phyloP scores from a whole-genome alignment of 2,888 invertebrate genomes.

The Seladonia tumulorum region DNA sequence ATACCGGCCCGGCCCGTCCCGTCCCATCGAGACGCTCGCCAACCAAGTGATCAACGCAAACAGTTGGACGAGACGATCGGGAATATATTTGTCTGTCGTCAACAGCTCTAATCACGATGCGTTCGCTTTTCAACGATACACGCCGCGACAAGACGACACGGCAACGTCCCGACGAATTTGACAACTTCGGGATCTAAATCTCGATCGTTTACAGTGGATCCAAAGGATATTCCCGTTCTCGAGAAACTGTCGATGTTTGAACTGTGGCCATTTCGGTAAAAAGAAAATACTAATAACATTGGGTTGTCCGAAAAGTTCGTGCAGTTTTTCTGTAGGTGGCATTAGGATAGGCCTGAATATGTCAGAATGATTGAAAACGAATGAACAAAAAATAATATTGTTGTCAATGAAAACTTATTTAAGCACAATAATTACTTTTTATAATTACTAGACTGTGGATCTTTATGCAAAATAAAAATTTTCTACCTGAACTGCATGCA shows the following conservation, averaged over 20 bases:
- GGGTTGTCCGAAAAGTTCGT: too few relatives aligned
- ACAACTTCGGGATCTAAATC: neutral
- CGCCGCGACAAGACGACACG: neutral
- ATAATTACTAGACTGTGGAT: too few relatives aligned
- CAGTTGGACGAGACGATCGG: slow-evolving; percentile 16
- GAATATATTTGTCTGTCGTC: neutral
- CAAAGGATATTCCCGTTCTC: neutral
- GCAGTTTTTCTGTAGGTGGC: too few relatives aligned
- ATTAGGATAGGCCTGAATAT: too few relatives aligned
- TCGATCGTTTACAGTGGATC: neutral
- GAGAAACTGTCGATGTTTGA: neutral
- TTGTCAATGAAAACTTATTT: too few relatives aligned
- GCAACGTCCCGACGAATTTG: neutral
- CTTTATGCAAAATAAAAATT: too few relatives aligned
- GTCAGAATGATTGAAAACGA: too few relatives aligned
- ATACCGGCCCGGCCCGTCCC: neutral
- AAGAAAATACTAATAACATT: too few relatives aligned
- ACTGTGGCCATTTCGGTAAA: neutral
- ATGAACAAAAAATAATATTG: too few relatives aligned
- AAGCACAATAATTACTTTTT: too few relatives aligned
- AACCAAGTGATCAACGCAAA: slow-evolving; percentile 19
- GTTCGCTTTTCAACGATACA: neutral
- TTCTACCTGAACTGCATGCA: too few relatives aligned
- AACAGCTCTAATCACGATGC: slow-evolving; percentile 1
- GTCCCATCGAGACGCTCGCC: neutral